Evolutionary conservation across 2,888 invertebrate genomes (phyloP).

Genomic region (Helicoverpa assulta): DNA sequence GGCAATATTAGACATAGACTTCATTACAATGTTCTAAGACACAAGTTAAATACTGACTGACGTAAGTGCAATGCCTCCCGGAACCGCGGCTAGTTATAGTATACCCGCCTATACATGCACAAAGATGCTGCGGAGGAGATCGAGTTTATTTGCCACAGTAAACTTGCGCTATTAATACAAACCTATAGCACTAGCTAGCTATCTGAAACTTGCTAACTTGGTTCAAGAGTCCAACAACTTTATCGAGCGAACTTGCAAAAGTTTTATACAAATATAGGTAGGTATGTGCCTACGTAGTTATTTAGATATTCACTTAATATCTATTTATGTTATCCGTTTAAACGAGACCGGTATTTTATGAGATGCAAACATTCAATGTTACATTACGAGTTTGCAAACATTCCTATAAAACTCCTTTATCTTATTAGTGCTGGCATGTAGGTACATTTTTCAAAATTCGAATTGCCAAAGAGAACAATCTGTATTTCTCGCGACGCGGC

Average conservation of each 20-base stretch:
- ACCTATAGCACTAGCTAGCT: constrained; percentile 34
- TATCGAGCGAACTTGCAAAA: constrained; percentile 49
- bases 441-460: constrained; percentile 19
- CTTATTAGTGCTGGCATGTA: not conserved
- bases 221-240: constrained; percentile 43
- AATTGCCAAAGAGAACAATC: constrained; percentile 32
- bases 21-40: constrained; percentile 19
- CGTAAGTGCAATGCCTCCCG: constrained; percentile 68
- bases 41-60: constrained; percentile 45
- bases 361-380: constrained; percentile 12
- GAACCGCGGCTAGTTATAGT: constrained; percentile 56
- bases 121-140: constrained; percentile 42
- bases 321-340: constrained; percentile 12
- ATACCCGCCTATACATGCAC: constrained; percentile 36
- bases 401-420: constrained; percentile 20
- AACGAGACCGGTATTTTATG: constrained; percentile 1
- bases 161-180: constrained; percentile 34
- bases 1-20: constrained; percentile 7
- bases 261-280: constrained; percentile 50
- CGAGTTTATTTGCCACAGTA: constrained; percentile 50
- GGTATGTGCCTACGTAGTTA: constrained; percentile 3
- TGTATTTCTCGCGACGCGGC: constrained; percentile 60
- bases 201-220: constrained; percentile 28
- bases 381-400: constrained; percentile 18
- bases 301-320: constrained; percentile 32